These are phyloP conservation scores for Ptychoptera contaminata DNA, from an alignment of 2,888 invertebrate species.

Conservation along the genomic window DNA sequence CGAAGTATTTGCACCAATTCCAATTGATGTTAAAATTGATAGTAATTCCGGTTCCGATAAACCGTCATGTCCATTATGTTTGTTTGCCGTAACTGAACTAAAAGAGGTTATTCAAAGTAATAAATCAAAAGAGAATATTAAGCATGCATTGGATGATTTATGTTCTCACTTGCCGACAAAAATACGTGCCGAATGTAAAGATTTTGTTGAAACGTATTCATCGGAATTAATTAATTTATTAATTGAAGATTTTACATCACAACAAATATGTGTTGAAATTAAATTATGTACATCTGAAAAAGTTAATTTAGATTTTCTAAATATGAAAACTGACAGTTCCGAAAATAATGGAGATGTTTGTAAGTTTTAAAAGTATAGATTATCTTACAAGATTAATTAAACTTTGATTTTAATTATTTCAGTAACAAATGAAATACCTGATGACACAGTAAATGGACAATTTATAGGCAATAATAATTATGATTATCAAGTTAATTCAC, in stretches of 20 bases:
- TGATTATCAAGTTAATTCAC: slow-evolving; percentile 11
- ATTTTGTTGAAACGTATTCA: slow-evolving; percentile 62
- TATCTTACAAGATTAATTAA: no score
- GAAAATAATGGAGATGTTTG: slow-evolving; percentile 9
- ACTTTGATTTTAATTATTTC: slow-evolving; percentile 5
- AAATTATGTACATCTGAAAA: slow-evolving; percentile 48
- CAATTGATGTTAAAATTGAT: slow-evolving; percentile 15
- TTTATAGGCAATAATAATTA: slow-evolving; percentile 13
- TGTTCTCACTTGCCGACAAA: slow-evolving; percentile 51
- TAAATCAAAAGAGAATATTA: slow-evolving; percentile 57
- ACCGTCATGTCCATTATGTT: slow-evolving; percentile 65
- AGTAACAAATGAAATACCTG: slow-evolving; percentile 57
- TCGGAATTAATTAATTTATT: slow-evolving; percentile 63
- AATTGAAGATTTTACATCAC: slow-evolving; percentile 53
- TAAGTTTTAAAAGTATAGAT: slow-evolving; percentile 4
- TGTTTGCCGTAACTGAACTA: slow-evolving; percentile 66
- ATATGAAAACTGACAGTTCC: neutral
- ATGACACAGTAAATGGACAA: slow-evolving; percentile 40
- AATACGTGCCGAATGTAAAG: slow-evolving; percentile 48
- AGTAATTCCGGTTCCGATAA: slow-evolving; percentile 32
- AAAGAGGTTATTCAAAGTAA: slow-evolving; percentile 55
- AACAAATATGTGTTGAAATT: slow-evolving; percentile 63
- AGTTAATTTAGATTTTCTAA: slow-evolving; percentile 20
- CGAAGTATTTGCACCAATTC: slow-evolving; percentile 32
- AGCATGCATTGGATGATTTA: slow-evolving; percentile 48